Conservation (phyloP, 1,140 invertebrate species). For the Brachionus koreanus region DNA sequence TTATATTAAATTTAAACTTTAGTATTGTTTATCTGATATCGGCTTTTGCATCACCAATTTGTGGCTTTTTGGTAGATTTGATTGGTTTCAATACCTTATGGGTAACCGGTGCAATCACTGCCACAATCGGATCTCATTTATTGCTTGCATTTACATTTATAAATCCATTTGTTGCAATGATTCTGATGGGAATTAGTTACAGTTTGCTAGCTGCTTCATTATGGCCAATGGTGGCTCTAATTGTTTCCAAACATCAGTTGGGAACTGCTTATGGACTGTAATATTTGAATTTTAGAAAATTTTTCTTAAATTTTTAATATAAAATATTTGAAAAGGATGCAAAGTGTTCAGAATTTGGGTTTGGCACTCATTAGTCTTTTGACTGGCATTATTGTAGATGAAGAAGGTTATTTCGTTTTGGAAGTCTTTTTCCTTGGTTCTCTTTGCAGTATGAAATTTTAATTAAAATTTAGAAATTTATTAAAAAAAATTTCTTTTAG, state of each 20-base stretch:
- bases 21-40: slow-evolving; percentile 87
- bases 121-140: slow-evolving; percentile 74
- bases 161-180: slow-evolving; percentile 81
- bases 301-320: background rate
- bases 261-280: slow-evolving; percentile 96
- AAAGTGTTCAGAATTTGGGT: slow-evolving; percentile 89
- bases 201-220: slow-evolving; percentile 86
- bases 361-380: slow-evolving; percentile 71
- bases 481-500: slow-evolving; percentile 58
- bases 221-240: slow-evolving; percentile 87
- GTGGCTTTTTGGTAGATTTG: slow-evolving; percentile 84
- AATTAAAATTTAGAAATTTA: background rate
- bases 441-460: slow-evolving; percentile 68
- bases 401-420: slow-evolving; percentile 77
- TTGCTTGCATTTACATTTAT: slow-evolving; percentile 80
- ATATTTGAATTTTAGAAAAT: slow-evolving; percentile 53
- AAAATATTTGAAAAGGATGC: slow-evolving; percentile 68
- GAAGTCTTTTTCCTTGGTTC: slow-evolving; percentile 89
- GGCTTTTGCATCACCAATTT: slow-evolving; percentile 79
- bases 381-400: slow-evolving; percentile 81
- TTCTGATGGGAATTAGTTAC: slow-evolving; percentile 81
- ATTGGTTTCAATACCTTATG: slow-evolving; percentile 82
- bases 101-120: slow-evolving; percentile 74
- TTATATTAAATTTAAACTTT: slow-evolving; percentile 59
- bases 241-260: slow-evolving; percentile 84